These are phyloP conservation scores for Megaleporinus macrocephalus DNA, from an alignment of 2,113 vertebrate genomes.

Conservation along the genomic window DNA sequence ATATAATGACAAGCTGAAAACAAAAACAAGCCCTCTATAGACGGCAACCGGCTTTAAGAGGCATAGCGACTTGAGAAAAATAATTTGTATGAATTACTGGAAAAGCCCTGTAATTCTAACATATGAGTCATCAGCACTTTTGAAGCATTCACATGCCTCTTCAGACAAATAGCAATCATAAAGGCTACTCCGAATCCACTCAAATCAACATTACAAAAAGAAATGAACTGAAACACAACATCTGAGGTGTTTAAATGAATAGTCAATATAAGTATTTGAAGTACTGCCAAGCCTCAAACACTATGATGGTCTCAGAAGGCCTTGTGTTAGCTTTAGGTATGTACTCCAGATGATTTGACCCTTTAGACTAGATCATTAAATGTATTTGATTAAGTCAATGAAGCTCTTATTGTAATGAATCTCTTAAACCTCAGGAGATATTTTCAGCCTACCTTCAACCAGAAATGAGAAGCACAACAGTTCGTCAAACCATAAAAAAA, in stretches of 20 bases:
- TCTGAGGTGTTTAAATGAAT: too few relatives aligned
- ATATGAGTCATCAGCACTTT: background rate
- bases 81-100: background rate
- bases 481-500: constrained; percentile 10
- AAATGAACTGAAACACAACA: background rate
- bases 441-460: background rate
- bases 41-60: background rate
- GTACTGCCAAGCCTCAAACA: background rate
- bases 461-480: background rate
- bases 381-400: background rate
- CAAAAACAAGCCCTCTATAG: background rate
- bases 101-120: background rate
- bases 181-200: background rate
- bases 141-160: background rate
- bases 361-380: background rate
- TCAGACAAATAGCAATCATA: background rate
- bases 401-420: background rate
- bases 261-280: background rate
- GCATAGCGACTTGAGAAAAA: background rate
- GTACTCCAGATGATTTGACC: background rate
- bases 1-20: background rate
- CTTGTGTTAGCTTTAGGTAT: background rate
- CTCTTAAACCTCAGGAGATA: background rate
- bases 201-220: background rate
- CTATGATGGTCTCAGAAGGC: background rate